Percentiles rank a stretch among this genome's conserved stretches.
Conservation (phyloP, 1,140 invertebrate species). For the Saxidomus purpurata region DNA sequence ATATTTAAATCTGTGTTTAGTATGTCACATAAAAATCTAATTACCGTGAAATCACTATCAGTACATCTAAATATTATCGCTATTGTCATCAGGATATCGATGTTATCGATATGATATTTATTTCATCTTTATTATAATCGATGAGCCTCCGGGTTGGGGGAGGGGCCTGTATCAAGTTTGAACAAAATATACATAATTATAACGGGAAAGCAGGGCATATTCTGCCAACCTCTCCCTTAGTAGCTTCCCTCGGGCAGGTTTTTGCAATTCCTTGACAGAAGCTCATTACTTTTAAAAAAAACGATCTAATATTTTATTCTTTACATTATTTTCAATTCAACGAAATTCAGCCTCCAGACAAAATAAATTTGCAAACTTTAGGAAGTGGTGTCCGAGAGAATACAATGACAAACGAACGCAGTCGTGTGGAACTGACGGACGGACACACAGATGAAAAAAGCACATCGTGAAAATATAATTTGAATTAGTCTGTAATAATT, state of each 20-base stretch:
- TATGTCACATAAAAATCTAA: background rate
- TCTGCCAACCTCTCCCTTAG: background rate
- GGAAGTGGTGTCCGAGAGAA: too few species aligned
- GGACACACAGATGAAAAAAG: too few species aligned
- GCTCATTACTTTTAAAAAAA: too few species aligned
- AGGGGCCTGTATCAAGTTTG: background rate
- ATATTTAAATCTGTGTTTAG: background rate
- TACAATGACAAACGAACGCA: too few species aligned
- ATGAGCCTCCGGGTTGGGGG: background rate
- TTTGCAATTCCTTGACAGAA: background rate
- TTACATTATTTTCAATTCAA: too few species aligned
- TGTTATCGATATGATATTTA: conserved; percentile 20
- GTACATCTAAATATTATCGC: background rate
- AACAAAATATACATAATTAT: conserved; percentile 8
- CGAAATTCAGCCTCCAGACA: too few species aligned
- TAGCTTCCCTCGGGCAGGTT: background rate
- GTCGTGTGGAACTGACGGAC: too few species aligned
- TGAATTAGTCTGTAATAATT: too few species aligned
- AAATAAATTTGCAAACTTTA: too few species aligned
- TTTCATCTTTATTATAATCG: conserved; percentile 27
- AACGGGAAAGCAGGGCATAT: background rate
- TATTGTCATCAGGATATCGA: background rate
- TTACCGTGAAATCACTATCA: conserved; percentile 15
- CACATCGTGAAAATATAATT: too few species aligned
- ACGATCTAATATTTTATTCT: too few species aligned